A percentile compares a stretch with the other conserved stretches of the same genome.
Evolutionary conservation across 2,797 vertebrate genomes (phyloP).

Genomic region (Rhodeus uyekii): DNA sequence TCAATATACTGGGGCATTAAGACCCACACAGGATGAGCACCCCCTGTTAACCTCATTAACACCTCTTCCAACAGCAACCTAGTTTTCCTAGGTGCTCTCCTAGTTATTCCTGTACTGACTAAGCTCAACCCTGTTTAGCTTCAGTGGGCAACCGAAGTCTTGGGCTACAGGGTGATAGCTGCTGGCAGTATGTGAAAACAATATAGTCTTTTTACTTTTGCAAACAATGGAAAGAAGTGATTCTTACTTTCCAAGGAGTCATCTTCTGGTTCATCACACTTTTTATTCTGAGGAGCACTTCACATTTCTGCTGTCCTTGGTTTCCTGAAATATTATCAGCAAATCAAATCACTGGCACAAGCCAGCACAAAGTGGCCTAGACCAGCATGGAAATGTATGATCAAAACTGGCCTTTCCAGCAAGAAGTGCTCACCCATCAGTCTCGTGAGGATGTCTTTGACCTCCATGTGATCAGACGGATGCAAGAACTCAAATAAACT

Average conservation of each 20-base stretch:
- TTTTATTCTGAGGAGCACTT: slow-evolving; percentile 61
- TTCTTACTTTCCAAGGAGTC: slow-evolving; percentile 60
- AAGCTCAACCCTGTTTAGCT: too few species aligned
- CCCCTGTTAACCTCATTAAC: neutral
- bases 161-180: neutral
- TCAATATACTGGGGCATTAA: neutral
- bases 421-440: slow-evolving; percentile 51
- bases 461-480: slow-evolving; percentile 62
- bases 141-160: too few species aligned
- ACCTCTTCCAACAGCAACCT: neutral
- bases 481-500: slow-evolving; percentile 66
- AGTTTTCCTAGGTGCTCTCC: too few species aligned
- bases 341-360: neutral
- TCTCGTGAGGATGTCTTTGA: slow-evolving; percentile 59
- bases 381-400: neutral
- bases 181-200: neutral
- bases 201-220: neutral
- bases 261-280: slow-evolving; percentile 53
- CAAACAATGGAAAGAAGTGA: neutral
- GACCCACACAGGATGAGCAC: too few species aligned
- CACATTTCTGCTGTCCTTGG: slow-evolving; percentile 49
- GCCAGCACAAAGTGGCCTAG: neutral
- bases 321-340: slow-evolving; percentile 37
- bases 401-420: neutral
- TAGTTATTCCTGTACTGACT: too few species aligned